Conservation (phyloP, 2,797 vertebrate genomes). For the Acomys russatus region DNA sequence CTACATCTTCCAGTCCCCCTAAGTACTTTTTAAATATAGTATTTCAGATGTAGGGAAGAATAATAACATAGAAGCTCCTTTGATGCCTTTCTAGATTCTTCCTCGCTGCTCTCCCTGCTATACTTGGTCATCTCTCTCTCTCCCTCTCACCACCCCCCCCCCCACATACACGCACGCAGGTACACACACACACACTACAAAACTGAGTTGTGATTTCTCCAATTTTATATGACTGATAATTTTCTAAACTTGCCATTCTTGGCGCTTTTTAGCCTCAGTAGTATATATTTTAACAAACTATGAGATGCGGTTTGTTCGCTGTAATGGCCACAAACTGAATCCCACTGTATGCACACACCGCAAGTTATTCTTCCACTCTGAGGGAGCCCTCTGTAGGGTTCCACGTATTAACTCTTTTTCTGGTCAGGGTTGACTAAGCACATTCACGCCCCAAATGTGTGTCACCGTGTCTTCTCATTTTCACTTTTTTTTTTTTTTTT, state of each 20-base stretch:
- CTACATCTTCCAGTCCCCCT: neutral
- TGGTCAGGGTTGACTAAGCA: neutral
- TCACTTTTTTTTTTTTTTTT: neutral
- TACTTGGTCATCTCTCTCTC: neutral
- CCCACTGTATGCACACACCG: neutral
- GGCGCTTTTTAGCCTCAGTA: conserved; percentile 40
- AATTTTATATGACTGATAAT: conserved; percentile 1
- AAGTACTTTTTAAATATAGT: neutral
- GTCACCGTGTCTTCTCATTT: conserved; percentile 44
- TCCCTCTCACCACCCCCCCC: neutral
- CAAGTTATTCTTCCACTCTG: conserved; percentile 47
- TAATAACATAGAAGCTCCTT: neutral
- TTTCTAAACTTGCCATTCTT: conserved; percentile 35
- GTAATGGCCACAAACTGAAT: conserved; percentile 55
- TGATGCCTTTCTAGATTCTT: neutral
- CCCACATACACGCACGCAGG: too few species aligned
- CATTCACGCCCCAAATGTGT: neutral
- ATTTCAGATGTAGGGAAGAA: conserved; percentile 18
- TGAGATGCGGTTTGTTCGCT: conserved; percentile 9
- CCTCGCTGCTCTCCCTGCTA: neutral
- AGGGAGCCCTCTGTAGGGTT: conserved; percentile 9
- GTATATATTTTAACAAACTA: conserved; percentile 21
- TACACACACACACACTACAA: neutral
- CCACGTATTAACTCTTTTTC: conserved; percentile 6
- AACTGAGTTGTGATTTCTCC: conserved; percentile 19